Evolutionary conservation across 1,140 invertebrate genomes (phyloP), one percentile per base, ranked within the genome.

Genomic region (Tribolium madens): DNA sequence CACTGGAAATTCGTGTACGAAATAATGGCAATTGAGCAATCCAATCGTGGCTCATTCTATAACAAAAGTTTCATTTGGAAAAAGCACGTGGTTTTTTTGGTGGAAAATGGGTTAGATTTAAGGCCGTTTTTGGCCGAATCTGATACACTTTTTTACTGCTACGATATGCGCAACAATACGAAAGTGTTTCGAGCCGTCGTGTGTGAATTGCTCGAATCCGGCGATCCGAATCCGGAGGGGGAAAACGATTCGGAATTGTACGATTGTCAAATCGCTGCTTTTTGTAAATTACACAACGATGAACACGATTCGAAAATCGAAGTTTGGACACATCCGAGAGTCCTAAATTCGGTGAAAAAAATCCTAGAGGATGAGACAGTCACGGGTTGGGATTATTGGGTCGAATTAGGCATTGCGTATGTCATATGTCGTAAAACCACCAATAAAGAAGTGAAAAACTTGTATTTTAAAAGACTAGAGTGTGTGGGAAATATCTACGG

Each of bases 1-100:
- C 70, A 72, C 21, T 72, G 70, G 70, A 33, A 72, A 9, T 26
- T 26, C n/a, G 1, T 26, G 2, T 18, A 48, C 2, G 46, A 72
- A 3, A 52, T 52, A n/a, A 12, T 72, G 1, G 26, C 17, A 6
- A 31, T 47, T 18, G 9, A 0, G 7, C 18, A 72, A 12, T 6
- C 12, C 15, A 21, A 33, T 1, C n/a, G 42, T 1, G 9, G 13
- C 31, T 36, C 21, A 26, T 4, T 64, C 3, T 31, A 9, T 18
- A 2, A 5, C 12, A 17, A 31, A 72, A 50, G 1, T 14, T n/a
- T 1, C n/a, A 50, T 72, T 18, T 17, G n/a, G 6, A 3, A 21
- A 42, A 72, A 52, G 9, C 5, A 26, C 12, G 46, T 31, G 12
- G 9, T 48, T n/a, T 52, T 21, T 46, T 50, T 72, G 10, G 50